Evolutionary conservation across 2,888 invertebrate species (phyloP).

Genomic region (Torymus texanus): DNA sequence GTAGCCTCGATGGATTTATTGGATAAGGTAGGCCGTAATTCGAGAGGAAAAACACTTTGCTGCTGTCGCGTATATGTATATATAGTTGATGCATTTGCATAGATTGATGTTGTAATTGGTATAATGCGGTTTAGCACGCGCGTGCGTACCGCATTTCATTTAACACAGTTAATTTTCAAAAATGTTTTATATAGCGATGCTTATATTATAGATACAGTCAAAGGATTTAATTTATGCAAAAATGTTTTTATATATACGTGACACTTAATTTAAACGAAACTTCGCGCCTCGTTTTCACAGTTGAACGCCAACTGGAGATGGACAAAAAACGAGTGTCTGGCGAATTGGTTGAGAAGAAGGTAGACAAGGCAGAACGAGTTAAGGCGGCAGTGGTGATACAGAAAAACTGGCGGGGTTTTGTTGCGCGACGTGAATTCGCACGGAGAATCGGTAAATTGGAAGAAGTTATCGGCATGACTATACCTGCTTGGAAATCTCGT

Average conservation of each 20-base stretch:
- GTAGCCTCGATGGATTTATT: conserved; percentile 4
- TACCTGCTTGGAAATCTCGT: conserved; percentile 76
- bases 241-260: too few species aligned
- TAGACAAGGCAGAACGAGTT: conserved; percentile 44
- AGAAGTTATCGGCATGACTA: conserved; percentile 78
- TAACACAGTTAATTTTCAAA: too few species aligned
- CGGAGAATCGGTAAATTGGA: conserved; percentile 74
- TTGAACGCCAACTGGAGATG: neutral
- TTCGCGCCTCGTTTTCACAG: too few species aligned
- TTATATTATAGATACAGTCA: too few species aligned
- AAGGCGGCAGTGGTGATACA: conserved; percentile 73
- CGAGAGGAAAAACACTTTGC: conserved; percentile 17
- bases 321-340: conserved; percentile 57
- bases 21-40: conserved; percentile 13
- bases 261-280: too few species aligned
- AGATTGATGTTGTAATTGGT: conserved; percentile 5
- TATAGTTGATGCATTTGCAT: conserved; percentile 20
- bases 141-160: too few species aligned
- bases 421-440: conserved; percentile 73
- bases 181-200: too few species aligned
- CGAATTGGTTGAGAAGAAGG: conserved; percentile 54
- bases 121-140: too few species aligned
- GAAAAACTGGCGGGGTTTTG: conserved; percentile 75
- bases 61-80: neutral
- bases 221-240: too few species aligned